Base-by-base conservation (phyloP, 1,140 invertebrate genomes). In the Drosophila tsacasi region DNA sequence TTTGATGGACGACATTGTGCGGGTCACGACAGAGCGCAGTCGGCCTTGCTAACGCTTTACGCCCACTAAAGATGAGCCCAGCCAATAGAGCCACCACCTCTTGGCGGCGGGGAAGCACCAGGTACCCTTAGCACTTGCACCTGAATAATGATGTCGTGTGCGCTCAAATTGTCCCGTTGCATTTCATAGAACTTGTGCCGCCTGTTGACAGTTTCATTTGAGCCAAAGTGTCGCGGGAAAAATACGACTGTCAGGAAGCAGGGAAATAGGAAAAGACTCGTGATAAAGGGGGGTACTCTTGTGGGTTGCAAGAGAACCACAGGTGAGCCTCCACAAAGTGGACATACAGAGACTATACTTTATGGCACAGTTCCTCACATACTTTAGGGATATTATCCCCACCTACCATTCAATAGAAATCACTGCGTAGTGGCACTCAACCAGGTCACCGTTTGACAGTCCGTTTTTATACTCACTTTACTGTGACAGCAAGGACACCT, bases 181-280 rank as follows among this genome's bases (percentile, higher is more conserved):
- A 32, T 50, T 71, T 64, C 64, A 67, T 55, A 72, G 54, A 82
- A 61, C 64, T 58, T 62, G 42, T 58, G 72, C 63, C 47, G 55
- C 52, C 50, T 77, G 72, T 62, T 78, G 78, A 81, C 82, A 85
- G 73, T 71, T 84, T 81, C 76, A 81, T 83, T 84, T 77, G 60
- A 72, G 52, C 17, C 42, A 52, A 69, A 77, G 64, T 61, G 64
- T 40, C 47, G 61, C 35, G 12, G 44, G 32, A 25, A 50, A 42
- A 54, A 47, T 27, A 21, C 17, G 39, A n/a, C 25, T 37, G 35
- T 57, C 47, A 69, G 79, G 57, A 52, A 72, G 27, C 55, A 47
- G 44, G 75, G 50, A 69, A 71, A 72, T 69, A 46, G 58, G 57
- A 55, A 55, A 55, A 52, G 62, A 66, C 19, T 52, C 32, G 17